A percentile compares a stretch with the other conserved stretches of the same genome.
Conservation (phyloP, 2,797 vertebrate genomes). For the Dicrostonyx torquatus region DNA sequence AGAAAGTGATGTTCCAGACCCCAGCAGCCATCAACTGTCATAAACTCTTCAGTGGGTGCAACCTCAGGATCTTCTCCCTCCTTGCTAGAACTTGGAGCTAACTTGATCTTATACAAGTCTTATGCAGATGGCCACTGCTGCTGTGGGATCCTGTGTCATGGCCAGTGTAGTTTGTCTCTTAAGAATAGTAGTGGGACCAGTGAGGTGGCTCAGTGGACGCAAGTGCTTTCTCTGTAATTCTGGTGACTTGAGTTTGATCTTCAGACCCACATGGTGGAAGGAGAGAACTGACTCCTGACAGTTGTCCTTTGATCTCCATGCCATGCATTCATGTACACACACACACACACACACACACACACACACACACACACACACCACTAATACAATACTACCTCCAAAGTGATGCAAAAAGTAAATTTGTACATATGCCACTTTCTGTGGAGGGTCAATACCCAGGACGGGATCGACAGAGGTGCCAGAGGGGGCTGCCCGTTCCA, state of each 20-base stretch:
- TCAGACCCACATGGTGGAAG: not conserved
- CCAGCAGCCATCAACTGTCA: not conserved
- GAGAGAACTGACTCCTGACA: not conserved
- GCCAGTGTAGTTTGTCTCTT: not conserved
- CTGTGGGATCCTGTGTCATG: not conserved
- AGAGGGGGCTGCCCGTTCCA: not conserved
- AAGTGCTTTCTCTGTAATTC: not conserved
- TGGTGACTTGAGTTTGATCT: not conserved
- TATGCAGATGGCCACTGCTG: not conserved
- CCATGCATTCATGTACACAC: too few relatives aligned
- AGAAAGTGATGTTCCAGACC: too few relatives aligned
- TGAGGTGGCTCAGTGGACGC: not conserved
- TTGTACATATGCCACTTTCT: not conserved
- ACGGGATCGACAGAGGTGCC: not conserved
- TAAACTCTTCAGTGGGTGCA: not conserved
- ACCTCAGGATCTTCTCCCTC: not conserved
- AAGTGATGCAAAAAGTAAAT: not conserved
- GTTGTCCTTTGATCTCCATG: not conserved
- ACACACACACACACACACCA: not conserved
- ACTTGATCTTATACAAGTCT: not conserved
- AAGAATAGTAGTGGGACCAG: not conserved
- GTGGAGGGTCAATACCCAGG: not conserved
- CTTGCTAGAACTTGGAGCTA: not conserved
- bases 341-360: not conserved
- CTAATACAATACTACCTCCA: not conserved